Percentiles rank a stretch among this genome's conserved stretches.
These are phyloP conservation scores for Furcifer pardalis DNA, from an alignment of 2,797 vertebrate genomes.

Conservation along the genomic window DNA sequence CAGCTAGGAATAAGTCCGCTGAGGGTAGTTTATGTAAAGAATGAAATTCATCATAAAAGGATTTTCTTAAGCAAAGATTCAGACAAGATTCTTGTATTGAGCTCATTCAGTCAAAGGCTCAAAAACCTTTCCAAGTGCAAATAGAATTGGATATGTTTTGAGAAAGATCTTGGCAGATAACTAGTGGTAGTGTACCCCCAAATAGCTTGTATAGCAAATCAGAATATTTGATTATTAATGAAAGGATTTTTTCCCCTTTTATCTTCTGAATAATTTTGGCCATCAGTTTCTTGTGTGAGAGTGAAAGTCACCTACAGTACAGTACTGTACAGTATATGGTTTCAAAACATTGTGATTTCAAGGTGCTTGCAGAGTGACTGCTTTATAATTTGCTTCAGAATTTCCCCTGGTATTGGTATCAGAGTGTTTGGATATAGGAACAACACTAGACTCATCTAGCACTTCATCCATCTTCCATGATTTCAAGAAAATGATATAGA, in stretches of 20 bases:
- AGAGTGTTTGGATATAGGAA: too few species aligned
- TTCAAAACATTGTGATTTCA: slow-evolving; percentile 42
- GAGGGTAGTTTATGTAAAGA: background rate
- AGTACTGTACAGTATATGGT: accelerated
- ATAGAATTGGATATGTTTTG: background rate
- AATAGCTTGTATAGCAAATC: background rate
- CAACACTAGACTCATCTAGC: too few species aligned
- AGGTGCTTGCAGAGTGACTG: too few species aligned
- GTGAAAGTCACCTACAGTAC: background rate
- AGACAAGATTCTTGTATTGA: background rate
- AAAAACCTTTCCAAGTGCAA: background rate
- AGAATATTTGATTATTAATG: background rate
- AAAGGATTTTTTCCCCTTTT: background rate
- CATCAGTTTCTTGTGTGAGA: background rate
- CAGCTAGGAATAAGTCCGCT: slow-evolving; percentile 4
- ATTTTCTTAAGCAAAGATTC: slow-evolving; percentile 8
- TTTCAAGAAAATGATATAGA: too few species aligned
- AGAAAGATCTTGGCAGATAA: background rate
- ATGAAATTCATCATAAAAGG: background rate
- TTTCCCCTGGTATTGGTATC: too few species aligned
- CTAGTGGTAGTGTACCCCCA: background rate
- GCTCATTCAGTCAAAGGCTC: background rate
- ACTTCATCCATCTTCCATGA: too few species aligned
- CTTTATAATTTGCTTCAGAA: too few species aligned
- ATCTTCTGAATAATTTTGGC: background rate